These are phyloP conservation scores for Cristatella mucedo DNA, from an alignment of 2,888 invertebrate species.

Conservation along the genomic window DNA sequence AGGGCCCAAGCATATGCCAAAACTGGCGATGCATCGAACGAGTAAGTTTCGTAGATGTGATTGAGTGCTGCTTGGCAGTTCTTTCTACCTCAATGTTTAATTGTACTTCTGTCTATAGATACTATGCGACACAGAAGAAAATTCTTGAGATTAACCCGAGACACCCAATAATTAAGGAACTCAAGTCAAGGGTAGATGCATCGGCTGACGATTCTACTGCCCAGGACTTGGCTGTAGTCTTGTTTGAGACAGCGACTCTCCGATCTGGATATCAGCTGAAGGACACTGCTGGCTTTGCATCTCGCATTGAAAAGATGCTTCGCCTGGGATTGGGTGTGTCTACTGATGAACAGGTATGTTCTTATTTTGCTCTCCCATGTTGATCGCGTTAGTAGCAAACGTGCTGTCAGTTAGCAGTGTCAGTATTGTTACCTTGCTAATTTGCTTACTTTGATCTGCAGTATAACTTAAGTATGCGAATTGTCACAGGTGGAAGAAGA, in stretches of 20 bases:
- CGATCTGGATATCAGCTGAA: conserved; percentile 80
- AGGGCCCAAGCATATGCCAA: conserved; percentile 81
- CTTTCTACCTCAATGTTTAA: too few species aligned
- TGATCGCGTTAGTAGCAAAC: too few species aligned
- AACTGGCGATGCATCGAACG: conserved; percentile 53
- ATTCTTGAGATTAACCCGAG: conserved; percentile 90
- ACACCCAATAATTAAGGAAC: conserved; percentile 82
- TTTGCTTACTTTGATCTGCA: too few species aligned
- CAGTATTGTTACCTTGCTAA: too few species aligned
- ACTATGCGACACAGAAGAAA: conserved; percentile 52
- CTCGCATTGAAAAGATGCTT: conserved; percentile 77
- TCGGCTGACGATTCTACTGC: conserved; percentile 62
- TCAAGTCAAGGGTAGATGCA: conserved; percentile 58
- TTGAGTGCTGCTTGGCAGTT: too few species aligned
- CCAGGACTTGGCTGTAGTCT: conserved; percentile 65
- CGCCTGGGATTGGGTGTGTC: conserved; percentile 38
- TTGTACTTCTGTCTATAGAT: conserved; percentile 24
- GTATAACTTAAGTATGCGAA: too few species aligned
- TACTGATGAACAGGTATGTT: conserved; percentile 49
- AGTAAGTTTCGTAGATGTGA: too few species aligned
- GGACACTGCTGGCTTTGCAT: conserved; percentile 73
- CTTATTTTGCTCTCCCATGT: too few species aligned
- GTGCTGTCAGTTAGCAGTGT: too few species aligned
- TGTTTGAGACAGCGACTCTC: conserved; percentile 59
- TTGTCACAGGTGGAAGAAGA: conserved; percentile 26